Evolutionary conservation across 2,113 vertebrate species (phyloP).

Genomic region (Ammospiza nelsoni): DNA sequence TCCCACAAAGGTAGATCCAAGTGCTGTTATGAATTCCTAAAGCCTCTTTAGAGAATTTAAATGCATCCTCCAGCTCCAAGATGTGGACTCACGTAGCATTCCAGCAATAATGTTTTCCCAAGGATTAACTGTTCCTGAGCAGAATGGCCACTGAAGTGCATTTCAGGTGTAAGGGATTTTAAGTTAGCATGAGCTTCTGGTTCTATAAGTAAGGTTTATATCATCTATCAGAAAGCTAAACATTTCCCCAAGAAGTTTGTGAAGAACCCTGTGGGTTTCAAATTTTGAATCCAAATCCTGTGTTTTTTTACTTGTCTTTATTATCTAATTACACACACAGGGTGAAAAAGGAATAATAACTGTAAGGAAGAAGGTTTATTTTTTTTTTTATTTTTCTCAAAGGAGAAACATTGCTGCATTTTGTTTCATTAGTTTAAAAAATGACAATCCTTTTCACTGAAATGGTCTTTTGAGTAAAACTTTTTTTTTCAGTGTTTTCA

Average conservation of each 20-base stretch:
- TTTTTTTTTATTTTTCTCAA: neutral
- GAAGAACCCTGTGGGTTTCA: neutral
- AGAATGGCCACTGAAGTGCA: constrained; percentile 4
- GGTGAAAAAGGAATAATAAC: neutral
- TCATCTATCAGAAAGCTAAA: neutral
- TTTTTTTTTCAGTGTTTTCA: neutral
- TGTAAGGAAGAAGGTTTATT: neutral
- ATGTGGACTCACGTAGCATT: neutral
- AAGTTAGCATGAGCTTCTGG: neutral
- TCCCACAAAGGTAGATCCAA: constrained; percentile 23
- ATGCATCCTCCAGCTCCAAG: constrained; percentile 12
- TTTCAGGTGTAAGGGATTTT: constrained; percentile 32
- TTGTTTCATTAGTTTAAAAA: neutral
- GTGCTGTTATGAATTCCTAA: constrained; percentile 33
- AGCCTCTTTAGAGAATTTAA: constrained; percentile 45
- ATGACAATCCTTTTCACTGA: neutral
- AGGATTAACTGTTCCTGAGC: constrained; percentile 35
- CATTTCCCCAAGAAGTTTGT: neutral
- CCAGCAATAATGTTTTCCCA: constrained; percentile 56
- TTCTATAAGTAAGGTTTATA: neutral
- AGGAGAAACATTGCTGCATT: neutral
- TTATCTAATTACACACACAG: neutral
- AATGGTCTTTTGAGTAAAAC: neutral
- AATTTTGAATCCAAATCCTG: neutral
- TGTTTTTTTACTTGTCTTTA: neutral